A percentile compares a stretch with the other conserved stretches of the same genome.
Evolutionary conservation across 1,140 invertebrate species (phyloP).

Genomic region (Diorhabda carinulata): DNA sequence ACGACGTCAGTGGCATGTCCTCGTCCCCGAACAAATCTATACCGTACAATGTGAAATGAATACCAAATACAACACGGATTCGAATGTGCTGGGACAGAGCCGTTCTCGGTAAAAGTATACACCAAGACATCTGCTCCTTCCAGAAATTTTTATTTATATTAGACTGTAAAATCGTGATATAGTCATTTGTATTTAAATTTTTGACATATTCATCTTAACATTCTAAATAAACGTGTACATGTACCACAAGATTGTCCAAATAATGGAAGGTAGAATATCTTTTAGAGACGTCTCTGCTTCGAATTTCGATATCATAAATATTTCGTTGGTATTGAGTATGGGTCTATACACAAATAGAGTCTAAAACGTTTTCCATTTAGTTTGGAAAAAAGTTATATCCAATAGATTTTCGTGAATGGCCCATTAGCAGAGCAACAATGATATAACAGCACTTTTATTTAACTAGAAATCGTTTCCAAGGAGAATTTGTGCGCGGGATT

Average conservation of each 20-base stretch:
- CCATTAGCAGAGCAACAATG: slow-evolving; percentile 21
- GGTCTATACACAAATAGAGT: slow-evolving; percentile 21
- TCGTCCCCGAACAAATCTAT: slow-evolving; percentile 24
- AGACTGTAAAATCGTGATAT: no score
- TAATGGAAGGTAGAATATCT: no score
- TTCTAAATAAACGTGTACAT: no score
- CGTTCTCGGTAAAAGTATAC: background rate
- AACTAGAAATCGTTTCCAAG: slow-evolving; percentile 11
- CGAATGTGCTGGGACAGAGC: background rate
- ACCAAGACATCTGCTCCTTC: no score
- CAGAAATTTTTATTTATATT: no score
- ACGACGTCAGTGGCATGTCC: slow-evolving; percentile 19
- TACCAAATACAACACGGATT: slow-evolving; percentile 18
- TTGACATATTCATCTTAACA: no score
- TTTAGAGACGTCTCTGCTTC: no score
- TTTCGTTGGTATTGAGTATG: slow-evolving; percentile 10
- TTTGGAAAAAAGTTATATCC: slow-evolving; percentile 20
- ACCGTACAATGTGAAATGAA: slow-evolving; percentile 21
- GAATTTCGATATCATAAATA: slow-evolving; percentile 10
- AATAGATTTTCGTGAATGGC: slow-evolving; percentile 19
- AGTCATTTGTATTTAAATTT: no score
- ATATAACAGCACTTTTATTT: slow-evolving; percentile 13
- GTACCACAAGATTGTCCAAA: no score
- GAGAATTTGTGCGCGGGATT: slow-evolving; percentile 5
- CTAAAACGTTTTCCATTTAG: slow-evolving; percentile 21